Percentiles rank a stretch among this genome's conserved stretches.
Conservation (phyloP, 2,797 vertebrate genomes). For the Myiotriccus ornatus region DNA sequence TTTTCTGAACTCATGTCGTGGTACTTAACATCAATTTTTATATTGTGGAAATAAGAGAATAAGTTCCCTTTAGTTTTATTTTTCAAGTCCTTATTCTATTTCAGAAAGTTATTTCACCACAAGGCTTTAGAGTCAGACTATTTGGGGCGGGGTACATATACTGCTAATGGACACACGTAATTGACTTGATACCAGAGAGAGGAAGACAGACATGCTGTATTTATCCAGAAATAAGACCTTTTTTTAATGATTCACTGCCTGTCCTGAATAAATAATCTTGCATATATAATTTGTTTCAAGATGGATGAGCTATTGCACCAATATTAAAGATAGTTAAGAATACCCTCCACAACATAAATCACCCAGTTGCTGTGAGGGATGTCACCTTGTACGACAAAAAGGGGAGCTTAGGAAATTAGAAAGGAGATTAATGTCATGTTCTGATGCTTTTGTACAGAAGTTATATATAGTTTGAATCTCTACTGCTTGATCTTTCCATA, state of each 20-base stretch:
- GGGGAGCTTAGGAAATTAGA: slow-evolving; percentile 44
- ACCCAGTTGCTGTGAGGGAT: slow-evolving; percentile 25
- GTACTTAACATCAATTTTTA: not conserved
- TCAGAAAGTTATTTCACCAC: not conserved
- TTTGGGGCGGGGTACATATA: not conserved
- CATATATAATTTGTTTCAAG: slow-evolving; percentile 16
- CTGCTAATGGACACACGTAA: not conserved
- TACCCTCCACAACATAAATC: slow-evolving; percentile 50
- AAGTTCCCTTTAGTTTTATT: not conserved
- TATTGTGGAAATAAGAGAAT: not conserved
- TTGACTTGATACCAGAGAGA: not conserved
- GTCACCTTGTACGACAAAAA: slow-evolving; percentile 44
- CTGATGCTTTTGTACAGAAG: slow-evolving; percentile 20
- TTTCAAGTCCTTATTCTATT: not conserved
- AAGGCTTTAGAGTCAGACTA: not conserved
- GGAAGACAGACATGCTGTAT: not conserved
- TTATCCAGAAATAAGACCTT: not conserved
- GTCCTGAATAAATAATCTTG: slow-evolving; percentile 39
- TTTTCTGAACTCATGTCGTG: not conserved
- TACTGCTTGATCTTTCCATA: slow-evolving; percentile 3
- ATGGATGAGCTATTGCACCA: slow-evolving; percentile 34
- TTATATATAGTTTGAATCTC: slow-evolving; percentile 13
- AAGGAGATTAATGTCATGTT: slow-evolving; percentile 57
- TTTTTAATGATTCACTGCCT: slow-evolving; percentile 7
- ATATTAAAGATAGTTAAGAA: slow-evolving; percentile 62